Base-by-base conservation (phyloP, 1,140 invertebrate species). In the Leptinotarsa texana region DNA sequence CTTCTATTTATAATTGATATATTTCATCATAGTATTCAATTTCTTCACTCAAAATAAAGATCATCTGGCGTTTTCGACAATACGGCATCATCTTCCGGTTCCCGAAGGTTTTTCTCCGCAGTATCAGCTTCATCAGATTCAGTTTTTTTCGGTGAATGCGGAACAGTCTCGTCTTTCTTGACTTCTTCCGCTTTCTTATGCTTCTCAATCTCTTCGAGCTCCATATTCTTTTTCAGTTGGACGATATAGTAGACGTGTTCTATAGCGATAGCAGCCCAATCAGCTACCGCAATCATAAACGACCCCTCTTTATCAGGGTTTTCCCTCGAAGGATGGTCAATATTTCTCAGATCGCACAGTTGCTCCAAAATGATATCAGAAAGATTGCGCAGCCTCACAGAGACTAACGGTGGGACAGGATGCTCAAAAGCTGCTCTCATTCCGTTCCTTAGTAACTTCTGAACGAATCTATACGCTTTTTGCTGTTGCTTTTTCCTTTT, bases 361-460 rank as follows among this genome's bases (percentile, higher is more conserved):
- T 81, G 78, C 63, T 81, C 78, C 63, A 83, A 72, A 74, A 83
- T 78, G 8, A 82, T 80, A 57, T 83, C 77, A 3, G 81, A 80
- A 5, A 82, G 70, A 61, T 82, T 78, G 74, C 81, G 69, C 57
- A 83, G 57, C 49, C 81, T 71, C 15, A 81, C 77, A 5, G 82
- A 82, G 3, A 82, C 78, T 15, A 83, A 63, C 21, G 81, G 78
- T 1, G 81, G 80, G 11, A 79, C 65, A 5, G 79, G 78, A 75
- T 81, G 74, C 42, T 75, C 69, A n/a, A 70, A 57, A 13, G 80
- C 79, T 63, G 73, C 77, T 33, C 63, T 73, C 63, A 82, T 76
- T 4, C 73, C 75, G 33, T 74, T 73, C 15, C 66, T 71, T n/a
- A 81, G 67, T 33, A 82, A 68, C 27, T 69, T 73, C 61, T 77